Conservation (phyloP, 2,888 invertebrate species). For the Bombylius discolor region DNA sequence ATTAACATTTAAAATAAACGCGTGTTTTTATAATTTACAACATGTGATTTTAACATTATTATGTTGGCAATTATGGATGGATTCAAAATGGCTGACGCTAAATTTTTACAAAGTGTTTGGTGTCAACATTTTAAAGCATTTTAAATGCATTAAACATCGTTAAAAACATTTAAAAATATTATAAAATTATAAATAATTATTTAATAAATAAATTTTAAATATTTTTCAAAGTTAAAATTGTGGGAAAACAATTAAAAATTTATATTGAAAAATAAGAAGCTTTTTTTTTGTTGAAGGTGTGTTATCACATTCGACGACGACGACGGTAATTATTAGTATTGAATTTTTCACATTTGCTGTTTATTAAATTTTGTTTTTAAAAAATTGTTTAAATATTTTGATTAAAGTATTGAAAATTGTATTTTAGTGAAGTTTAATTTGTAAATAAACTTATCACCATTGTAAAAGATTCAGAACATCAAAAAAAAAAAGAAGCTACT, state of each 20-base stretch:
- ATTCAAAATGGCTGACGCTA: constrained; percentile 26
- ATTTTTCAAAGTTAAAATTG: not conserved
- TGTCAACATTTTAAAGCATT: constrained; percentile 12
- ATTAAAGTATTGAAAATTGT: no score
- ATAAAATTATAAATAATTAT: not conserved
- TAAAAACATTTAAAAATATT: not conserved
- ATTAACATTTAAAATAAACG: not conserved
- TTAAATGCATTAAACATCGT: constrained; percentile 2
- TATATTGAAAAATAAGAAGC: not conserved
- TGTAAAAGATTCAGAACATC: no score
- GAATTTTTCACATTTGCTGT: no score
- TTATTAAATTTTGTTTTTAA: no score
- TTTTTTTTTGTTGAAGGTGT: not conserved
- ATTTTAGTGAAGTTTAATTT: no score
- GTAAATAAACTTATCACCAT: no score
- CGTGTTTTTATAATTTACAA: not conserved
- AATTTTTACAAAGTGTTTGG: constrained; percentile 22
- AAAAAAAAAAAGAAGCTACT: no score
- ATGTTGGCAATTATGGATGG: constrained; percentile 18
- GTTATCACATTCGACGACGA: no score
- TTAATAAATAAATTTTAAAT: no score
- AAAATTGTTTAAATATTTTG: no score
- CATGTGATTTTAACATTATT: not conserved
- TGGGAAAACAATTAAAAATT: not conserved
- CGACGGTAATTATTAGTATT: no score